Evolutionary conservation across 2,888 invertebrate species (phyloP).

Genomic region (Sepioteuthis lessoniana): DNA sequence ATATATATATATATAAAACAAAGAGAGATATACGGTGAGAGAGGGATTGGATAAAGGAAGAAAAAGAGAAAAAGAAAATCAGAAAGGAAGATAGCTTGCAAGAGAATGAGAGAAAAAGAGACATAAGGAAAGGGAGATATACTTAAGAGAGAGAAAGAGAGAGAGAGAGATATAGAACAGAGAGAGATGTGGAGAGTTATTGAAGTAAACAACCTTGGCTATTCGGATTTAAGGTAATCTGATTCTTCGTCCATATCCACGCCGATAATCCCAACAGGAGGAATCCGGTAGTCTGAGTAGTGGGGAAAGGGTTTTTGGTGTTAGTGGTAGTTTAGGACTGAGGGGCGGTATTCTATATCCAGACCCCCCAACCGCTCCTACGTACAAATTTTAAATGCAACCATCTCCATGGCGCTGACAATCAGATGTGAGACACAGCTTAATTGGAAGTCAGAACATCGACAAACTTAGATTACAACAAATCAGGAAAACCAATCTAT

Average conservation of each 20-base stretch:
- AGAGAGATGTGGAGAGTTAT: background rate
- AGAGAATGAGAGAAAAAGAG: no score
- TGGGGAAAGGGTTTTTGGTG: background rate
- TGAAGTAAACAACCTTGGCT: background rate
- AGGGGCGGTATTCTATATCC: no score
- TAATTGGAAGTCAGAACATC: background rate
- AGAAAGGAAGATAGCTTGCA: no score
- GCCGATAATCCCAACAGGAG: background rate
- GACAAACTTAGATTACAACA: background rate
- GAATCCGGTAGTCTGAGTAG: background rate
- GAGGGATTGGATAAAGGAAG: no score
- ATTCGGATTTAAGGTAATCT: constrained; percentile 9
- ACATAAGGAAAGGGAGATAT: no score
- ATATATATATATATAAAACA: no score
- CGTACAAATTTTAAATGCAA: background rate
- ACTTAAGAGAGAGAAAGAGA: no score
- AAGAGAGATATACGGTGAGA: no score
- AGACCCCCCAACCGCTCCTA: no score
- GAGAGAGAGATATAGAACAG: background rate
- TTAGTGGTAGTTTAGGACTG: background rate
- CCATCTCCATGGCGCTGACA: background rate
- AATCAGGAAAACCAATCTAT: background rate
- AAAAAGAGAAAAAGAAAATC: no score
- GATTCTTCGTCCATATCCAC: background rate
- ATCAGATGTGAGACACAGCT: background rate